Conservation (phyloP, 2,113 vertebrate genomes). For the Carettochelys insculpta region DNA sequence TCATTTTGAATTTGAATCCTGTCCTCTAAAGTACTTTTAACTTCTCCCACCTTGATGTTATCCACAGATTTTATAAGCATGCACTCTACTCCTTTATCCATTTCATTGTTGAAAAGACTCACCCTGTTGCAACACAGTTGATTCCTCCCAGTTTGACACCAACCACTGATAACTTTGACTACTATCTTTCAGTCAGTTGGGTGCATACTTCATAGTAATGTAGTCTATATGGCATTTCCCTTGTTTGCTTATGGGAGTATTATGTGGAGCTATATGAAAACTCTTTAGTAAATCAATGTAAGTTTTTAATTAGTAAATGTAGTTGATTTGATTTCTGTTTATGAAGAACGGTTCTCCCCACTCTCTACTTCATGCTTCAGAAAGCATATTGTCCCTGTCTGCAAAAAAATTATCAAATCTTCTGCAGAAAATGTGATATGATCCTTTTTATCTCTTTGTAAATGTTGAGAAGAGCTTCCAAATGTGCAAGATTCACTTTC, state of each 20-base stretch:
- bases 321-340: background rate
- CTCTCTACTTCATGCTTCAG: background rate
- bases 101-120: background rate
- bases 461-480: background rate
- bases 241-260: background rate
- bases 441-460: background rate
- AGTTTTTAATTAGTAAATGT: background rate
- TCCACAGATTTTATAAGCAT: background rate
- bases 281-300: background rate
- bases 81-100: background rate
- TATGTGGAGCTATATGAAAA: background rate
- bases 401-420: background rate
- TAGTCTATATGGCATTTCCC: background rate
- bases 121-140: background rate
- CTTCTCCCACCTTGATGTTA: background rate
- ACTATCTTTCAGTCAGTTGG: background rate
- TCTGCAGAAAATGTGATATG: background rate
- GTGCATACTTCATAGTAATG: background rate
- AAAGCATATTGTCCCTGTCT: background rate
- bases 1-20: background rate
- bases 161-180: background rate
- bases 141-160: background rate
- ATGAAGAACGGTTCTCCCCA: background rate
- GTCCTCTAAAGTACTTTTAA: background rate
- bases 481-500: background rate